These are phyloP conservation scores for Lepidocyrtinus sp. DNA, from an alignment of 2,888 invertebrate genomes.

Conservation along the genomic window DNA sequence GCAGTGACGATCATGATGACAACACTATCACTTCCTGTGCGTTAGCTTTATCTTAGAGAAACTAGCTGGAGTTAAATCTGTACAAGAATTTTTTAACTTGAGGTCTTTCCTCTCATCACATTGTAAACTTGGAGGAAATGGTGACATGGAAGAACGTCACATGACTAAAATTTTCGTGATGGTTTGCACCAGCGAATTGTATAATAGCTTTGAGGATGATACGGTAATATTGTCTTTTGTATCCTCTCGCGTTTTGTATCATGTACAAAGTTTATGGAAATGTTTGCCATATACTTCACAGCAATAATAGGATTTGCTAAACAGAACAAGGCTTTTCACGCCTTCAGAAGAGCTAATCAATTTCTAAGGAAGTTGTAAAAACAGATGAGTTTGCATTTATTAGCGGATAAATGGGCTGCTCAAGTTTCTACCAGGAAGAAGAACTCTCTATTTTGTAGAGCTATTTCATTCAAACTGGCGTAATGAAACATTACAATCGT, in stretches of 20 bases:
- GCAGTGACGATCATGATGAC: background rate
- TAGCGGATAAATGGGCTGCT: background rate
- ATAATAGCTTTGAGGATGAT: background rate
- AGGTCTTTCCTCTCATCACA: background rate
- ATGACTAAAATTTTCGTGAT: background rate
- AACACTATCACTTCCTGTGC: slow-evolving; percentile 14
- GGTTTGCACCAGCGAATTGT: background rate
- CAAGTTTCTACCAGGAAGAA: too few relatives aligned
- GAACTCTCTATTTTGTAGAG: too few relatives aligned
- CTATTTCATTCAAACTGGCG: too few relatives aligned
- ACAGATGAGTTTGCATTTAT: background rate
- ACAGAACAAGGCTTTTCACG: background rate
- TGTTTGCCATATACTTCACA: background rate
- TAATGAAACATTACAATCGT: too few relatives aligned
- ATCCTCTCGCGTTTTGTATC: background rate
- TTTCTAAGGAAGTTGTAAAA: background rate
- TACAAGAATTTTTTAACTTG: background rate
- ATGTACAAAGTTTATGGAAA: background rate
- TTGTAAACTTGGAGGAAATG: background rate
- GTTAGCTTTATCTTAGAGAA: too few relatives aligned
- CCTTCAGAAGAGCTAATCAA: background rate
- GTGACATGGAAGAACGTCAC: background rate
- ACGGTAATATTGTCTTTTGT: too few relatives aligned
- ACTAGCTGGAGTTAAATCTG: too few relatives aligned
- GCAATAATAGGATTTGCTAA: background rate